These are phyloP conservation scores for Myathropa florea DNA, from an alignment of 2,888 invertebrate genomes.

Conservation along the genomic window DNA sequence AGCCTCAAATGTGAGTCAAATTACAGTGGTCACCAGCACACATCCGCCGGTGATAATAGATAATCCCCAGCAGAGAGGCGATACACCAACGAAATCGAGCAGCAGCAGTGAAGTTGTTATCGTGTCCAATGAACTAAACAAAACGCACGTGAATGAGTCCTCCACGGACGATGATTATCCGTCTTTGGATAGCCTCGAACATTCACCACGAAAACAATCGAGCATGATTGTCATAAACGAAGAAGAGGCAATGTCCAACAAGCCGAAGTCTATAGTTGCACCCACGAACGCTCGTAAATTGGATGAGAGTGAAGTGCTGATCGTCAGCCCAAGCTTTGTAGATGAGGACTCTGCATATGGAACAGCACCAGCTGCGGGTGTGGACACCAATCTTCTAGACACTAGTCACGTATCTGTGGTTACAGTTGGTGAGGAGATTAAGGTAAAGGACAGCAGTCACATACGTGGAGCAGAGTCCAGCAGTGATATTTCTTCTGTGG, in stretches of 20 bases:
- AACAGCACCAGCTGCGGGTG: slow-evolving; percentile 76
- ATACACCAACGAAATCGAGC: slow-evolving; percentile 46
- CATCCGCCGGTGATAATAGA: slow-evolving; percentile 90
- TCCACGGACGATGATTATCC: slow-evolving; percentile 90
- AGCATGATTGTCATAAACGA: slow-evolving; percentile 77
- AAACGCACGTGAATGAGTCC: slow-evolving; percentile 85
- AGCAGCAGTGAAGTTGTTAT: slow-evolving; percentile 87
- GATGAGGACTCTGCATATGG: slow-evolving; percentile 85
- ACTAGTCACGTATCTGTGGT: slow-evolving; percentile 96
- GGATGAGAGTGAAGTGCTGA: slow-evolving; percentile 93
- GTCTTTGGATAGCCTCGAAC: slow-evolving; percentile 88
- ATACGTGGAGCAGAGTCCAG: slow-evolving; percentile 72
- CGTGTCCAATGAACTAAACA: slow-evolving; percentile 89
- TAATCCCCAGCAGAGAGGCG: slow-evolving; percentile 79
- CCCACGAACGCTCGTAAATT: slow-evolving; percentile 84
- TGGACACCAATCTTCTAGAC: slow-evolving; percentile 82
- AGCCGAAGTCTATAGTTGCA: slow-evolving; percentile 73
- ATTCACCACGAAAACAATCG: slow-evolving; percentile 79
- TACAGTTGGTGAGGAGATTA: slow-evolving; percentile 91
- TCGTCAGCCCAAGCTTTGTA: slow-evolving; percentile 87
- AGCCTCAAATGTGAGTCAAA: slow-evolving; percentile 87
- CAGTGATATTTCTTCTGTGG: slow-evolving; percentile 74
- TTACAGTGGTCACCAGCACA: slow-evolving; percentile 90
- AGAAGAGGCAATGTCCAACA: slow-evolving; percentile 61
- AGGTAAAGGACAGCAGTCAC: slow-evolving; percentile 86